These are phyloP conservation scores for Acanthurus lineatus DNA, from an alignment of 2,797 vertebrate species.

Conservation along the genomic window DNA sequence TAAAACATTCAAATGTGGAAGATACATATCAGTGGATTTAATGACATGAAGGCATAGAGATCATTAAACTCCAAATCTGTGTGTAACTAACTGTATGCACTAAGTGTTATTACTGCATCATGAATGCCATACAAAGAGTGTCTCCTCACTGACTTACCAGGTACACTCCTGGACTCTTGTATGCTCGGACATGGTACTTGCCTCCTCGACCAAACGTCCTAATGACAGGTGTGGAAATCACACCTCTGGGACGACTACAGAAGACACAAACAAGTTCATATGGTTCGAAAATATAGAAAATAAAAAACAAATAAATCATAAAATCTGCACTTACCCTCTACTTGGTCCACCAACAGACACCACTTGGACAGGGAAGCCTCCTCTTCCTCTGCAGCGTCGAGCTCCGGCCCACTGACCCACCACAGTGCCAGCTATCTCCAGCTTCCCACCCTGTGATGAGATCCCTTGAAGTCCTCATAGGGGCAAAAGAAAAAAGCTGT, in stretches of 20 bases:
- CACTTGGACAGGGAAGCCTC: constrained; percentile 92
- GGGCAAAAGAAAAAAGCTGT: neutral
- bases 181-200: constrained; percentile 89
- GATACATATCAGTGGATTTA: neutral
- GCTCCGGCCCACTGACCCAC: constrained; percentile 96
- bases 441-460: constrained; percentile 94
- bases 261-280: neutral
- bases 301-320: neutral
- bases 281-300: neutral
- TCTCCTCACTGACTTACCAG: constrained; percentile 83
- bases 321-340: constrained; percentile 87
- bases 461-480: constrained; percentile 89
- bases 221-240: constrained; percentile 95
- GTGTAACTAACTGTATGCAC: neutral
- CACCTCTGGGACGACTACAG: constrained; percentile 90
- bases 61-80: neutral
- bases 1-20: neutral
- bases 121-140: neutral
- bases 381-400: constrained; percentile 89
- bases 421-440: constrained; percentile 97
- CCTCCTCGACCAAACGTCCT: constrained; percentile 94
- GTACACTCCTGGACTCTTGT: constrained; percentile 90
- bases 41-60: too few species aligned
- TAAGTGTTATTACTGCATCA: neutral
- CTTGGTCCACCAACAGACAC: constrained; percentile 94